Evolutionary conservation across 2,113 vertebrate species (phyloP).

Genomic region (Hymenochirus boettgeri): DNA sequence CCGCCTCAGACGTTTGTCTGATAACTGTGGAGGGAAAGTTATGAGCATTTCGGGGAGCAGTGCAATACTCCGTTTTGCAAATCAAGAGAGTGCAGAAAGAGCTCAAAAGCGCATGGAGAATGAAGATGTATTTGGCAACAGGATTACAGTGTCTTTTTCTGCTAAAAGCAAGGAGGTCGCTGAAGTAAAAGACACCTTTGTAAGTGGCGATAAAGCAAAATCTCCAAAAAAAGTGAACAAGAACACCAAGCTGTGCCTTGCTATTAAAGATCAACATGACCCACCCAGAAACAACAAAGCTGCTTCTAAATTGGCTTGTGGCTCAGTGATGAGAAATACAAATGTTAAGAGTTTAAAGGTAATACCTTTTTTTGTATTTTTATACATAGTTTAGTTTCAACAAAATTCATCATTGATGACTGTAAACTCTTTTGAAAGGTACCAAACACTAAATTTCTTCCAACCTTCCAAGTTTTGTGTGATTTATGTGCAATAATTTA

Average conservation of each 20-base stretch:
- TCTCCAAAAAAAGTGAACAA: conserved; percentile 84
- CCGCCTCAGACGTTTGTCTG: conserved; percentile 88
- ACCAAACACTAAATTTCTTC: too few relatives aligned
- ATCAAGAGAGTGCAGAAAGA: conserved; percentile 81
- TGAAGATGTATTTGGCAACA: conserved; percentile 90
- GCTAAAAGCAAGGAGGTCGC: conserved; percentile 68
- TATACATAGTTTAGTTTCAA: too few relatives aligned
- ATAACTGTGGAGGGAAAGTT: conserved; percentile 96
- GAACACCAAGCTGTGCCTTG: conserved; percentile 70
- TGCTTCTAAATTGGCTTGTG: conserved; percentile 66
- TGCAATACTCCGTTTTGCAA: conserved; percentile 86
- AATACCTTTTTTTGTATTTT: conserved; percentile 34
- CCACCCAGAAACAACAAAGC: conserved; percentile 69
- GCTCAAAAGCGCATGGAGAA: conserved; percentile 95
- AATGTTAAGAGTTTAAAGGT: conserved; percentile 86
- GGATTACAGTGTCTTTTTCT: conserved; percentile 84
- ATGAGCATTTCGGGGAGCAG: conserved; percentile 81
- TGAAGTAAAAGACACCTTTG: conserved; percentile 61
- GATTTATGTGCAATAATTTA: too few relatives aligned
- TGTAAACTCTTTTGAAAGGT: too few relatives aligned
- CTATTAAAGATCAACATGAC: conserved; percentile 65
- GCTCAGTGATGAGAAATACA: conserved; percentile 63
- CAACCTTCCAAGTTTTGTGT: too few relatives aligned
- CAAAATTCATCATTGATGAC: too few relatives aligned
- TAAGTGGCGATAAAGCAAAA: conserved; percentile 71